Evolutionary conservation across 2,113 vertebrate genomes (phyloP).

Genomic region (Triplophysa rosa): DNA sequence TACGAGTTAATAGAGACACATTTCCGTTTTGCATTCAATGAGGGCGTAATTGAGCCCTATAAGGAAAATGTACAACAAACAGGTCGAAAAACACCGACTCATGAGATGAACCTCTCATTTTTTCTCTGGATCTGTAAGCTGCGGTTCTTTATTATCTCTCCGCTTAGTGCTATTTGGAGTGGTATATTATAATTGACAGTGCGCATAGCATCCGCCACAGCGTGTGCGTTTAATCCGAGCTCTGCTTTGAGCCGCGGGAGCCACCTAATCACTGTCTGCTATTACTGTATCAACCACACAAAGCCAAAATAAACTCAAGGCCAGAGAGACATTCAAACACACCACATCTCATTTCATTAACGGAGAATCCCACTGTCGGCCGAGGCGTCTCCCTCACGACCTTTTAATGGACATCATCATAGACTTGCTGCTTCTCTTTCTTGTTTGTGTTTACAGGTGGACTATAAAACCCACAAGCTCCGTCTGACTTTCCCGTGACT

Average conservation of each 20-base stretch:
- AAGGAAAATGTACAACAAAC: too few relatives aligned
- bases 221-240: slow-evolving; percentile 22
- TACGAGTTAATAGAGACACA: too few relatives aligned
- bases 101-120: neutral
- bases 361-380: slow-evolving; percentile 26
- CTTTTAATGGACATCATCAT: slow-evolving; percentile 29
- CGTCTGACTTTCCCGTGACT: slow-evolving; percentile 22
- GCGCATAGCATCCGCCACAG: slow-evolving; percentile 20
- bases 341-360: slow-evolving; percentile 24
- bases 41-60: too few relatives aligned
- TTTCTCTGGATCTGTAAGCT: neutral
- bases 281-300: slow-evolving; percentile 31
- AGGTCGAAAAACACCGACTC: neutral
- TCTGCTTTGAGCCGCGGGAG: slow-evolving; percentile 24
- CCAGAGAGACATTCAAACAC: slow-evolving; percentile 32
- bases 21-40: too few relatives aligned
- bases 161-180: slow-evolving; percentile 32
- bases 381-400: neutral
- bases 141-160: slow-evolving; percentile 9
- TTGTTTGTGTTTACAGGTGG: slow-evolving; percentile 35
- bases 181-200: slow-evolving; percentile 34
- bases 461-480: slow-evolving; percentile 25
- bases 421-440: neutral
- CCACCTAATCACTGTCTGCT: slow-evolving; percentile 29
- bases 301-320: slow-evolving; percentile 29